Percentiles rank a stretch among this genome's conserved stretches.
Conservation (phyloP, 2,888 invertebrate genomes). For the Ferrisia virgata region DNA sequence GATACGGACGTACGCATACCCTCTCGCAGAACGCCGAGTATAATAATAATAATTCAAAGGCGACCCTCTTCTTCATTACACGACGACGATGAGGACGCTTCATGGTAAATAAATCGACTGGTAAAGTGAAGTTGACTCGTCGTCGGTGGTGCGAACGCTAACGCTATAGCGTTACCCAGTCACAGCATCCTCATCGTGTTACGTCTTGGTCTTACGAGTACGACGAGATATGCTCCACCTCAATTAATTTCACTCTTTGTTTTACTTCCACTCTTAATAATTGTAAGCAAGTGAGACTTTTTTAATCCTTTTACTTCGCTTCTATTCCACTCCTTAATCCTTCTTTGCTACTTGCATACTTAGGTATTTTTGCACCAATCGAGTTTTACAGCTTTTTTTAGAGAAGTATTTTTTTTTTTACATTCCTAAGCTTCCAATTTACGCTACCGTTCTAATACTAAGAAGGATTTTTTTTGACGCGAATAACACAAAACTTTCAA, state of each 20-base stretch:
- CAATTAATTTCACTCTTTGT: slow-evolving; percentile 33
- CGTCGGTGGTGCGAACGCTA: slow-evolving; percentile 20
- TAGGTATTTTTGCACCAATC: not conserved
- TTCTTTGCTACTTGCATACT: not conserved
- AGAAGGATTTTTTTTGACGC: too few species aligned
- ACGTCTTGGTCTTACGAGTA: slow-evolving; percentile 1
- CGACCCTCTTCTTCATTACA: slow-evolving; percentile 34
- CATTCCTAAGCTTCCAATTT: too few species aligned
- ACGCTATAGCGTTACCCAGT: not conserved
- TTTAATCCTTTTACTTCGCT: slow-evolving; percentile 25
- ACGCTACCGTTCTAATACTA: too few species aligned
- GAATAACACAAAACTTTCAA: not conserved
- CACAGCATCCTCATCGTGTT: slow-evolving; percentile 14
- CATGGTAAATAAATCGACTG: slow-evolving; percentile 43
- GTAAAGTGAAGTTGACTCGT: slow-evolving; percentile 38
- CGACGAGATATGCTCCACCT: slow-evolving; percentile 21
- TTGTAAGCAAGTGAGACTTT: slow-evolving; percentile 29
- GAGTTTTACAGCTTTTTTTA: not conserved
- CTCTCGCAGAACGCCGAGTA: slow-evolving; percentile 35
- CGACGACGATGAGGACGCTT: slow-evolving; percentile 17
- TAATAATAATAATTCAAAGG: slow-evolving; percentile 42
- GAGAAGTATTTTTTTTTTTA: not conserved
- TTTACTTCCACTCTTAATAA: slow-evolving; percentile 37
- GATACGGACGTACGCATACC: slow-evolving; percentile 37
- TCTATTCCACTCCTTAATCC: not conserved